Evolutionary conservation across 2,888 invertebrate genomes (phyloP).

Genomic region (Lymantria monacha): DNA sequence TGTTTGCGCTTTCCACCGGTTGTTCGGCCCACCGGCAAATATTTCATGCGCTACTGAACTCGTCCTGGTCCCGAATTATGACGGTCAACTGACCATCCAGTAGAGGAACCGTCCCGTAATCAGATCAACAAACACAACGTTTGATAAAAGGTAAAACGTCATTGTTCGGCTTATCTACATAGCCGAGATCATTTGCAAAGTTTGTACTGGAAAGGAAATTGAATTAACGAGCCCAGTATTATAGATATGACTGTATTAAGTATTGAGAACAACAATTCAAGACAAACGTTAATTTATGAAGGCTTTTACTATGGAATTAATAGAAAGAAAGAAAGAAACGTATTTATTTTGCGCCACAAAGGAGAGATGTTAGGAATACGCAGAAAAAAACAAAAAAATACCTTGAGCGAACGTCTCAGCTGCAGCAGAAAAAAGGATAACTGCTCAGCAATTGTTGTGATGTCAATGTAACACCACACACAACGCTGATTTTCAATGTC

Average conservation of each 20-base stretch:
- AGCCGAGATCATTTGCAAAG: slow-evolving; percentile 1
- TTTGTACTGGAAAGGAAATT: slow-evolving; percentile 1
- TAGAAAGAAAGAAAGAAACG: no score
- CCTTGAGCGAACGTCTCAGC: no score
- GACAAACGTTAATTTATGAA: no score
- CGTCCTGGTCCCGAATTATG: slow-evolving; percentile 74
- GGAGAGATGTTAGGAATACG: no score
- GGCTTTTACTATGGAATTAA: no score
- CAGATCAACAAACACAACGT: slow-evolving; percentile 75
- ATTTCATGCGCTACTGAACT: slow-evolving; percentile 77
- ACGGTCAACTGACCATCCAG: slow-evolving; percentile 77
- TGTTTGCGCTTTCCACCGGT: slow-evolving; percentile 61
- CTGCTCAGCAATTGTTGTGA: no score
- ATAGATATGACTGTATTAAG: not conserved
- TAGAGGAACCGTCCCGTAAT: slow-evolving; percentile 59
- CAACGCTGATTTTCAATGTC: no score
- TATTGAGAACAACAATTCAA: no score
- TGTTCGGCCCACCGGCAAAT: slow-evolving; percentile 56
- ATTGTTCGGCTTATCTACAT: slow-evolving; percentile 44
- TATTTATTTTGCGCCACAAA: no score
- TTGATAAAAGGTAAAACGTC: slow-evolving; percentile 63
- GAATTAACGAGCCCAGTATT: slow-evolving; percentile 3
- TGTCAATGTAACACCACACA: no score
- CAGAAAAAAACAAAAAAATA: no score
- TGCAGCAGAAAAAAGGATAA: no score